Percentiles rank a stretch among this genome's conserved stretches.
These are phyloP conservation scores for Anoplophora glabripennis DNA, from an alignment of 1,140 invertebrate species.

Conservation along the genomic window DNA sequence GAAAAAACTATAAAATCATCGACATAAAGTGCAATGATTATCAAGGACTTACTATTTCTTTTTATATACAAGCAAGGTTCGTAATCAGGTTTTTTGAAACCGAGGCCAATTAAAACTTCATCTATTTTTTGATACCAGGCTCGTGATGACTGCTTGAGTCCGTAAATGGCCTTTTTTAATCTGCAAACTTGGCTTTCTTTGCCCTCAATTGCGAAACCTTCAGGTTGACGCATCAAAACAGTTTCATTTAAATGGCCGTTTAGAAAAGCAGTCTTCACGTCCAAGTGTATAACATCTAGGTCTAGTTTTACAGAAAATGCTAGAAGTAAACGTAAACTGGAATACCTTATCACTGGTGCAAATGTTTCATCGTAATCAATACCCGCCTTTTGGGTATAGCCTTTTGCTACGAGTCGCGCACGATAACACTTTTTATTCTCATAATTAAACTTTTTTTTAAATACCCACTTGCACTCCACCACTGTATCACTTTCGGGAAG, in stretches of 20 bases:
- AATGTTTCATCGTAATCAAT: constrained; percentile 23
- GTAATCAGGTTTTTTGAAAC: constrained; percentile 36
- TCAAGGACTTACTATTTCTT: background rate
- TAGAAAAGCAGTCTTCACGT: constrained; percentile 25
- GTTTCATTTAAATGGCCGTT: constrained; percentile 46
- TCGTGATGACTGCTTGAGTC: constrained; percentile 47
- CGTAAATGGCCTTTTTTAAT: constrained; percentile 49
- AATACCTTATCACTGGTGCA: constrained; percentile 37
- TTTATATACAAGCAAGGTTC: constrained; percentile 39
- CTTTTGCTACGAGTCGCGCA: constrained; percentile 46
- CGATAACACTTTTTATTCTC: constrained; percentile 29
- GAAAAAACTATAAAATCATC: constrained; percentile 15
- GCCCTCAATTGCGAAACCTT: constrained; percentile 39
- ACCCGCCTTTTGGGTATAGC: constrained; percentile 35
- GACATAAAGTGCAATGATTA: constrained; percentile 10
- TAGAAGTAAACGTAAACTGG: constrained; percentile 46
- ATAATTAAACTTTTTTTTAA: constrained; percentile 36
- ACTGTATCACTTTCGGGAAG: constrained; percentile 36
- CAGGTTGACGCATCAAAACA: constrained; percentile 46
- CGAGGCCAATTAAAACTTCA: constrained; percentile 29
- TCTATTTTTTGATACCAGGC: constrained; percentile 42
- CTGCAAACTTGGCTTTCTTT: constrained; percentile 34
- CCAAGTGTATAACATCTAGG: too few species aligned
- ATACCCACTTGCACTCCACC: constrained; percentile 47
- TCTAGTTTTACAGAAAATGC: too few species aligned